Evolutionary conservation across 2,113 vertebrate genomes (phyloP), one percentile per base, ranked within the genome.

Genomic region (Camelus bactrianus): DNA sequence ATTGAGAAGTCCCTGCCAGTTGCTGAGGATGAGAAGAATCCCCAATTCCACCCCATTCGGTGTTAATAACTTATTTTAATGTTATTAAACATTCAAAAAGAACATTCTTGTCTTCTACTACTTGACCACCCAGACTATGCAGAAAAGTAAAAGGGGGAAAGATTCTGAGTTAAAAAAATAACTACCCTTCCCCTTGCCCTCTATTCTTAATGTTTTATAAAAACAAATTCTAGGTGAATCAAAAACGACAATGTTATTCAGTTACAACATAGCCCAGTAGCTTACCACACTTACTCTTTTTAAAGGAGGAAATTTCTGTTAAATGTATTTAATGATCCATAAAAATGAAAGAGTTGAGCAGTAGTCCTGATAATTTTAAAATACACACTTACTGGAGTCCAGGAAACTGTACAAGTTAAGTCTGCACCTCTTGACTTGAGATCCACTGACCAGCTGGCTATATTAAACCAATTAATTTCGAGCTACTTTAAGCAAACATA

Each of bases 371-470:
- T 8, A 3, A 8, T 81, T 97, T 81, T 52, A 12, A 87, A 79
- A 70, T 50, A 56, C 35, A 20, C 58, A 90, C 56, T 35, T 82
- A 89, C 64, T 87, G 84, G 22, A 26, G 82, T 58, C 20, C 17
- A 97, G 46, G 3, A 96, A 97, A 96, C 32, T 2, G 69, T 62
- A 42, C 46, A 89, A 94, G 96, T 72, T 90, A 83, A 52, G 54
- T 94, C 94, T 96, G 77, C 54, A 73, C 26, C 22, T 69, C 16
- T 28, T 97, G 93, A 86, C 77, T 22, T 32, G 77, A 92, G 75
- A 26, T 30, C 72, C 19, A 77, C 91, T 75, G 95, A 91, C 28
- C 72, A 87, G 26, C 5, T 77, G 32, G 50, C 17, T 30, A 67
- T 58, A 64, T 73, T 42, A 92, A 95, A 60, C 14, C 52, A 95